Conservation (phyloP, 2,797 vertebrate species). For the Pangasius macronema region DNA sequence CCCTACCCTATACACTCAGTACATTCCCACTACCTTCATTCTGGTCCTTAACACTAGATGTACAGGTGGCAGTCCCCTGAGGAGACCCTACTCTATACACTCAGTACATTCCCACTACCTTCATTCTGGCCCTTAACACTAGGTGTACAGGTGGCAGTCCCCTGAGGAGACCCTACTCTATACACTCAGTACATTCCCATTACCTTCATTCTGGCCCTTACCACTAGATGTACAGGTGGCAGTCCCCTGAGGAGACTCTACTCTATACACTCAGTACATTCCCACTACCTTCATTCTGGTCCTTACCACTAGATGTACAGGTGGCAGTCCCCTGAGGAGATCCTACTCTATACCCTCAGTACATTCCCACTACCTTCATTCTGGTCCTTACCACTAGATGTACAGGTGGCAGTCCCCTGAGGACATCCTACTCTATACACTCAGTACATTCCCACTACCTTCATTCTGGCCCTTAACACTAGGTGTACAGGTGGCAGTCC, state of each 20-base stretch:
- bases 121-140: slow-evolving; percentile 76
- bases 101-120: background rate
- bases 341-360: background rate
- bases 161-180: slow-evolving; percentile 70
- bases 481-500: slow-evolving; percentile 84
- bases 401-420: slow-evolving; percentile 80
- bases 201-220: slow-evolving; percentile 64
- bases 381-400: slow-evolving; percentile 84
- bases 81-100: slow-evolving; percentile 61
- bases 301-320: slow-evolving; percentile 87
- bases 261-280: background rate
- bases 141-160: slow-evolving; percentile 84
- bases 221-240: slow-evolving; percentile 86
- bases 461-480: slow-evolving; percentile 76
- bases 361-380: background rate
- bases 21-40: background rate
- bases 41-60: slow-evolving; percentile 84
- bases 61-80: slow-evolving; percentile 80
- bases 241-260: slow-evolving; percentile 78
- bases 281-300: background rate
- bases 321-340: slow-evolving; percentile 81
- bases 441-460: background rate
- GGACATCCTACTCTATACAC: slow-evolving; percentile 59
- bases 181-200: background rate
- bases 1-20: background rate